These are phyloP conservation scores for Ophiodon elongatus DNA, from an alignment of 2,113 vertebrate genomes.

Conservation along the genomic window DNA sequence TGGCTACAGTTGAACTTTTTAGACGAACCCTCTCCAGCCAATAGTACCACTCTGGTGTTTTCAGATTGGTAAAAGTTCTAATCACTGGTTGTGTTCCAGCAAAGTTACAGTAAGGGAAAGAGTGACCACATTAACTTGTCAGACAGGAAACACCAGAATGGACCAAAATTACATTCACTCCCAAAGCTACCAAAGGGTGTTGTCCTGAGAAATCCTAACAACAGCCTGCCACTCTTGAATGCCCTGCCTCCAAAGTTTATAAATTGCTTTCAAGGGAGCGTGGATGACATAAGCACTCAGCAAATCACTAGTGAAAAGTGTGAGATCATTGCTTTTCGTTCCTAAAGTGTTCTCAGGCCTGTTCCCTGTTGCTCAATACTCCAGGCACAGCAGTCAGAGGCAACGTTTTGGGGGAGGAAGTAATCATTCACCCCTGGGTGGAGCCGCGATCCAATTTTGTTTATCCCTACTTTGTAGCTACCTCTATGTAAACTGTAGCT, in stretches of 20 bases:
- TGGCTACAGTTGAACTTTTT: constrained; percentile 33
- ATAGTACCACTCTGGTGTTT: background rate
- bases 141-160: constrained; percentile 62
- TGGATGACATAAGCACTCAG: constrained; percentile 33
- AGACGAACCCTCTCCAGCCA: constrained; percentile 8
- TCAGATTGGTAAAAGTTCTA: constrained; percentile 15
- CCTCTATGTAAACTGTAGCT: background rate
- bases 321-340: constrained; percentile 49
- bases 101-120: constrained; percentile 40
- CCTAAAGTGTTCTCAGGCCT: constrained; percentile 34
- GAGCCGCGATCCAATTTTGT: too few relatives aligned
- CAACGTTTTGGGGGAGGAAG: too few relatives aligned
- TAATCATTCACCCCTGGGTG: too few relatives aligned
- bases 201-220: constrained; percentile 35
- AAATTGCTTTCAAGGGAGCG: constrained; percentile 10
- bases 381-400: constrained; percentile 20
- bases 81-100: constrained; percentile 40
- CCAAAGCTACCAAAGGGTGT: constrained; percentile 41
- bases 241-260: constrained; percentile 48
- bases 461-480: too few relatives aligned
- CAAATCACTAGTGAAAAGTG: constrained; percentile 18
- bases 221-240: constrained; percentile 46
- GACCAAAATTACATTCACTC: constrained; percentile 31
- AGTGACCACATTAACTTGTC: constrained; percentile 19
- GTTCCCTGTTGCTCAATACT: constrained; percentile 65